Evolutionary conservation across 1,140 invertebrate species (phyloP).

Genomic region (Patella vulgata): DNA sequence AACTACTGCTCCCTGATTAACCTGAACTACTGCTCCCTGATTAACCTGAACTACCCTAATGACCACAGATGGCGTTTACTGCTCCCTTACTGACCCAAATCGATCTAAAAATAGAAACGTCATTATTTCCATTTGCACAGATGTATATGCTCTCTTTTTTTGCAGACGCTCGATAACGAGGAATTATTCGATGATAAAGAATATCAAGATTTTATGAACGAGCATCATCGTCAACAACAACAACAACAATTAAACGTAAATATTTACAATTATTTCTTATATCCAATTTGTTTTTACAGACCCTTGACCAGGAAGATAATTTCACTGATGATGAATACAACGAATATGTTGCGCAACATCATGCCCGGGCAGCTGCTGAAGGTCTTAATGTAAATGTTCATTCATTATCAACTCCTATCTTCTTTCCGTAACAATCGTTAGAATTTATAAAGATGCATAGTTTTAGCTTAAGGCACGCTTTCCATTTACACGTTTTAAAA

Average conservation of each 20-base stretch:
- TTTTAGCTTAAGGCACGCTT: too few relatives aligned
- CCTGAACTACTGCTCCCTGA: too few relatives aligned
- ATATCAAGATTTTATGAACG: background rate
- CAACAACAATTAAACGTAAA: background rate
- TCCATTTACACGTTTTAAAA: too few relatives aligned
- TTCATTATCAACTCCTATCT: too few relatives aligned
- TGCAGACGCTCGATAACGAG: background rate
- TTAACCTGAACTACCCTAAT: too few relatives aligned
- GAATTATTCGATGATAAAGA: background rate
- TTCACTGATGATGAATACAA: conserved; percentile 85
- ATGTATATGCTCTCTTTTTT: background rate
- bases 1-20: background rate
- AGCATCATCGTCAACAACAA: background rate
- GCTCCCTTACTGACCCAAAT: too few relatives aligned
- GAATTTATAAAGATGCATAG: too few relatives aligned
- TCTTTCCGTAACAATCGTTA: too few relatives aligned
- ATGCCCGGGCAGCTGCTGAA: conserved; percentile 50
- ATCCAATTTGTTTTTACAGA: conserved; percentile 35
- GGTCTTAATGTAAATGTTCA: conserved; percentile 37
- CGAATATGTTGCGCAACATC: conserved; percentile 72
- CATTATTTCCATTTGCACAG: too few relatives aligned
- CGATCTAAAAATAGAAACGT: too few relatives aligned
- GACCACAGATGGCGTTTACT: too few relatives aligned
- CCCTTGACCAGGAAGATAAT: conserved; percentile 75
- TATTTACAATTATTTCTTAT: background rate